Evolutionary conservation across 2,888 invertebrate species (phyloP).

Genomic region (Drosophila barbarae): DNA sequence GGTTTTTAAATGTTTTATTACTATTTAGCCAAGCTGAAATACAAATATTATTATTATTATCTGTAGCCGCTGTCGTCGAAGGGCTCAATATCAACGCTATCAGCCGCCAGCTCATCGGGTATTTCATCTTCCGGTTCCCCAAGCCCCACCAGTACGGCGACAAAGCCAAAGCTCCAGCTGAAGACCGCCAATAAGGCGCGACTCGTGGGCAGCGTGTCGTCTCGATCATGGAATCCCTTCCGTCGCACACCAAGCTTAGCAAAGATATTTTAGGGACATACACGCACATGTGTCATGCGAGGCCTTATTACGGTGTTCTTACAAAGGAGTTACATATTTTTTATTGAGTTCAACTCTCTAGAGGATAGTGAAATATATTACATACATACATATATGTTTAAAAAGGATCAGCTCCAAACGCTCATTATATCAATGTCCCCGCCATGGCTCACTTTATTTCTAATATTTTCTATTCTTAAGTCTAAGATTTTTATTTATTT

Average conservation of each 20-base stretch:
- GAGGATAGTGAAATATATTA: background rate
- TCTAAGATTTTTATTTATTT: slow-evolving; percentile 6
- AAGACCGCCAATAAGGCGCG: slow-evolving; percentile 77
- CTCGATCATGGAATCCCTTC: slow-evolving; percentile 79
- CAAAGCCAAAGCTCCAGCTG: slow-evolving; percentile 77
- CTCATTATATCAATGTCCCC: slow-evolving; percentile 7
- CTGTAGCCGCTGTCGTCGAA: slow-evolving; percentile 78
- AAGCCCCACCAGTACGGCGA: slow-evolving; percentile 78
- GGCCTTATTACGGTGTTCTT: background rate
- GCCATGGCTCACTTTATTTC: slow-evolving; percentile 7
- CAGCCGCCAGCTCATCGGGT: slow-evolving; percentile 79
- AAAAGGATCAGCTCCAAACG: background rate
- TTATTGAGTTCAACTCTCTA: slow-evolving; percentile 6
- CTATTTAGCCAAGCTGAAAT: no score
- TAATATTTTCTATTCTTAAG: slow-evolving; percentile 1
- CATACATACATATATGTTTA: background rate
- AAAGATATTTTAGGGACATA: slow-evolving; percentile 75
- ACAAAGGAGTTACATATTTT: background rate
- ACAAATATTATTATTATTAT: background rate
- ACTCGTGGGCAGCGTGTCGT: slow-evolving; percentile 78
- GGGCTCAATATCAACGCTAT: slow-evolving; percentile 79
- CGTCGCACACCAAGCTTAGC: slow-evolving; percentile 79
- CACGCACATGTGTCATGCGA: background rate
- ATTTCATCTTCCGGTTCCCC: slow-evolving; percentile 78
- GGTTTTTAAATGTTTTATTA: slow-evolving; percentile 80